These are phyloP conservation scores for Mythimna pallens DNA, from an alignment of 2,888 invertebrate genomes.

Conservation along the genomic window DNA sequence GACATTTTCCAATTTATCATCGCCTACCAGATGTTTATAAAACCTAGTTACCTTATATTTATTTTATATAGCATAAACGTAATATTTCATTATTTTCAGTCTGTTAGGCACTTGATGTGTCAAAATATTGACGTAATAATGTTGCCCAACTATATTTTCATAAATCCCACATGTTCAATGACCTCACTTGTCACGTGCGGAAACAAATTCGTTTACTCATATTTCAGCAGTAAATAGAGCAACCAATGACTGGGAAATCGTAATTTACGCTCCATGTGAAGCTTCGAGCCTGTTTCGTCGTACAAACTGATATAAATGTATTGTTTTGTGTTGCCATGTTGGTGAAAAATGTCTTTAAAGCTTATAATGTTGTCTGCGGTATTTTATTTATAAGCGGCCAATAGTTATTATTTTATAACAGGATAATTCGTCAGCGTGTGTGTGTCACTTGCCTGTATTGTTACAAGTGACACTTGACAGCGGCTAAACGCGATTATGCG, in stretches of 20 bases:
- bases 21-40: not conserved
- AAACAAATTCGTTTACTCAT: constrained; percentile 14
- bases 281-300: constrained; percentile 63
- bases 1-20: constrained; percentile 2
- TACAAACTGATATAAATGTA: constrained; percentile 41
- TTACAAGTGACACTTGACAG: no score
- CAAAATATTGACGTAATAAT: constrained; percentile 23
- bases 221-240: constrained; percentile 23
- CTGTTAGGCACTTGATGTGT: constrained; percentile 33
- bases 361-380: constrained; percentile 46
- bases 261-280: constrained; percentile 59
- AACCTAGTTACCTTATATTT: not conserved
- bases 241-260: constrained; percentile 68
- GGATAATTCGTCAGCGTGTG: constrained; percentile 20
- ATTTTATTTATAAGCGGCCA: constrained; percentile 26
- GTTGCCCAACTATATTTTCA: not conserved
- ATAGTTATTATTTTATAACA: constrained; percentile 14
- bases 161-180: constrained; percentile 16
- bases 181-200: constrained; percentile 16
- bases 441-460: no score
- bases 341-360: constrained; percentile 52
- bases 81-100: constrained; percentile 8
- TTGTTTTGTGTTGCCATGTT: constrained; percentile 57
- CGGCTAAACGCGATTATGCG: no score
- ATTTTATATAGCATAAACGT: not conserved